Evolutionary conservation across 2,797 vertebrate genomes (phyloP).

Genomic region (Lithobates pipiens): DNA sequence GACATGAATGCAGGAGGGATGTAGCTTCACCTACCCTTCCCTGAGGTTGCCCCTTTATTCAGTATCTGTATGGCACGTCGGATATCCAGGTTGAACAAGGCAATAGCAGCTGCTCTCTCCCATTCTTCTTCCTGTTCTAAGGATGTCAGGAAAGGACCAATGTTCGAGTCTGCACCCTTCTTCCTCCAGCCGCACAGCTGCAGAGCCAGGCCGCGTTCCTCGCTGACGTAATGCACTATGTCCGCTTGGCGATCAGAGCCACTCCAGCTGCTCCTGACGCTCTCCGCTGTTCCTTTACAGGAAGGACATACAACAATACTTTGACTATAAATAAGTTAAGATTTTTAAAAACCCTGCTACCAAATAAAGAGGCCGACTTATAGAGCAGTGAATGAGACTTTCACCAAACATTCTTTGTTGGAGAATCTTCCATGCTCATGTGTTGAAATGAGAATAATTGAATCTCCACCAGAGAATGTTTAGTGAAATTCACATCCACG

Average conservation of each 20-base stretch:
- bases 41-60: constrained; percentile 91
- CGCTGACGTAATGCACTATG: constrained; percentile 86
- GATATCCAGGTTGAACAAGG: constrained; percentile 97
- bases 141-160: constrained; percentile 88
- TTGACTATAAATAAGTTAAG: too few relatives aligned
- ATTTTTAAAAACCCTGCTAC: too few relatives aligned
- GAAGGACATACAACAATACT: not conserved
- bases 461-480: too few relatives aligned
- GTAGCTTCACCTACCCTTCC: constrained; percentile 79
- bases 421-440: too few relatives aligned
- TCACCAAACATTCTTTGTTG: too few relatives aligned
- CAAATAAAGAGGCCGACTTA: too few relatives aligned
- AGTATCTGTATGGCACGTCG: constrained; percentile 95
- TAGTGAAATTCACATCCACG: too few relatives aligned
- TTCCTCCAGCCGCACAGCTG: constrained; percentile 96
- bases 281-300: constrained; percentile 86
- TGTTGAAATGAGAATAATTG: too few relatives aligned
- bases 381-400: too few relatives aligned
- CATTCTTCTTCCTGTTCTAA: constrained; percentile 94
- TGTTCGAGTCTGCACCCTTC: constrained; percentile 86
- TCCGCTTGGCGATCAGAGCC: constrained; percentile 90
- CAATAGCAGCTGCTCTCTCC: constrained; percentile 94
- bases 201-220: constrained; percentile 91
- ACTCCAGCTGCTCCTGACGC: constrained; percentile 85
- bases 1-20: not conserved